phyloP scores from a whole-genome alignment of 2,888 invertebrate species.

The Stegana nigrithorax region DNA sequence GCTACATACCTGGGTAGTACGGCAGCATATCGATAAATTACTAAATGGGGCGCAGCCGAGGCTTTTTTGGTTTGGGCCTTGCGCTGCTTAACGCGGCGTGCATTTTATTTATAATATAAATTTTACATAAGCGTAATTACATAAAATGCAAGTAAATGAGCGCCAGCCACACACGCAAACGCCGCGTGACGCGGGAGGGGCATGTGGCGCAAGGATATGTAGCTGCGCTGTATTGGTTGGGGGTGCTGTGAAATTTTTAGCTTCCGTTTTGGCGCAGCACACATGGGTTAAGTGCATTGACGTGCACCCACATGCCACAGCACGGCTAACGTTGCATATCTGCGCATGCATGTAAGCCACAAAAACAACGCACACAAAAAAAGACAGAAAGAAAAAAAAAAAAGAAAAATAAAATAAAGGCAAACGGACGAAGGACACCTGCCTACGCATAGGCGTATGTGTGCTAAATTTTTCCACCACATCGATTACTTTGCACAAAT shows the following conservation, averaged over 20 bases:
- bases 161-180: conserved; percentile 2
- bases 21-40: conserved; percentile 11
- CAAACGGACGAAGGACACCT: conserved; percentile 21
- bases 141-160: conserved; percentile 46
- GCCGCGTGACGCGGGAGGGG: background rate
- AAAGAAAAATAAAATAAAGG: conserved; percentile 18
- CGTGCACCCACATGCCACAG: conserved; percentile 25
- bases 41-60: conserved; percentile 1
- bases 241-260: conserved; percentile 44
- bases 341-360: conserved; percentile 48
- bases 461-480: conserved; percentile 58
- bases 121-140: conserved; percentile 57
- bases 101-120: conserved; percentile 61
- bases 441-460: conserved; percentile 13
- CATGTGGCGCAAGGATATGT: background rate
- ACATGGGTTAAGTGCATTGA: background rate
- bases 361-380: conserved; percentile 32
- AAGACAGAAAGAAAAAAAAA: conserved; percentile 28
- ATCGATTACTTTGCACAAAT: conserved; percentile 62
- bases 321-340: conserved; percentile 22
- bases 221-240: background rate
- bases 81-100: conserved; percentile 41
- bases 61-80: too few species aligned
- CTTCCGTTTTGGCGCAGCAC: conserved; percentile 28
- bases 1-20: too few species aligned